phyloP scores from a whole-genome alignment of 2,797 vertebrate species.

The Xenopus petersii region DNA sequence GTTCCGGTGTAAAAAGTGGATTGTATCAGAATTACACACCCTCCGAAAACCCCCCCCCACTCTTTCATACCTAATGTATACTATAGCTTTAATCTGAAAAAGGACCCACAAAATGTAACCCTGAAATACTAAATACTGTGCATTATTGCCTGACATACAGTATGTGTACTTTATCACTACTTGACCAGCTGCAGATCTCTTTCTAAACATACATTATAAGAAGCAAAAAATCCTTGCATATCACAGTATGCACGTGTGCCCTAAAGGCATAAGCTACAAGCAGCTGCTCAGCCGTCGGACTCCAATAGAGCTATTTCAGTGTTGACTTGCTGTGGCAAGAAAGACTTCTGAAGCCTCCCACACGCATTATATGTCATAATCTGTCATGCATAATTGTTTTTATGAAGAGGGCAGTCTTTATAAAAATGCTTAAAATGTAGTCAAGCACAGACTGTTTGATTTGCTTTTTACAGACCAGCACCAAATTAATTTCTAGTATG shows the following conservation, averaged over 20 bases:
- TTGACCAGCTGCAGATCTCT: too few species aligned
- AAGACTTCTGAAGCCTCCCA: conserved; percentile 1
- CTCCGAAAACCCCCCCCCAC: too few species aligned
- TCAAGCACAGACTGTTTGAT: background rate
- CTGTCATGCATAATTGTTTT: background rate
- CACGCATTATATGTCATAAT: background rate
- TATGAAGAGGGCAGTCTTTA: background rate
- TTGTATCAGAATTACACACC: too few species aligned
- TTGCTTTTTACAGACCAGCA: background rate
- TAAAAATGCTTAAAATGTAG: background rate
- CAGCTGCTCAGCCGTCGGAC: background rate
- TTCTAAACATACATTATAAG: background rate
- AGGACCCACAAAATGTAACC: too few species aligned
- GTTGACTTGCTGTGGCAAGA: background rate
- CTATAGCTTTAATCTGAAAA: too few species aligned
- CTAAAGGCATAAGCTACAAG: background rate
- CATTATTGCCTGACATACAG: too few species aligned
- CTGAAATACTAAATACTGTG: too few species aligned
- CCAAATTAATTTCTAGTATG: background rate
- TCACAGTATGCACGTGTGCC: background rate
- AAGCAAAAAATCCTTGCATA: background rate
- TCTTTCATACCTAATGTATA: too few species aligned
- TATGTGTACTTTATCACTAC: too few species aligned
- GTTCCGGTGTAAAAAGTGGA: too few species aligned
- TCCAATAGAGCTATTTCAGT: background rate